phyloP scores from a whole-genome alignment of 2,797 vertebrate species.

The Hypotaenidia okinawae region DNA sequence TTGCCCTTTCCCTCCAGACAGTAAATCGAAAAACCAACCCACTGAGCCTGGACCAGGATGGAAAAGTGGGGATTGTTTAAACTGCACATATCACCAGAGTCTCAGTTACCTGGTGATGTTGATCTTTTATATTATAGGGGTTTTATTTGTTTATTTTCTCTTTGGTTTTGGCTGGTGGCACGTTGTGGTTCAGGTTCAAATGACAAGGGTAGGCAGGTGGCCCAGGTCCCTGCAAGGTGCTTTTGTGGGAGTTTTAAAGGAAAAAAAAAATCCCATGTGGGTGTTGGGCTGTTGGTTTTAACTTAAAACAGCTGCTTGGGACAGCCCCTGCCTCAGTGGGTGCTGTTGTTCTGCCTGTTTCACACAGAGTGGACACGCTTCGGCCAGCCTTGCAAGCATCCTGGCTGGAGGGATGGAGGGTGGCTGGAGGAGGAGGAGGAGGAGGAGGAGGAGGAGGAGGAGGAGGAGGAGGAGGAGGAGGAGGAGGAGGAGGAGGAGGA shows the following conservation, averaged over 20 bases:
- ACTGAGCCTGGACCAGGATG: fast-evolving
- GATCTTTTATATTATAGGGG: conserved; percentile 9
- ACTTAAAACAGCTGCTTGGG: neutral
- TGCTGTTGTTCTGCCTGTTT: neutral
- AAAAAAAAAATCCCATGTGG: too few relatives aligned
- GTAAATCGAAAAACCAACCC: fast-evolving
- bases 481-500: neutral
- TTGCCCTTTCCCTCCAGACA: neutral
- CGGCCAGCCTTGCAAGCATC: neutral
- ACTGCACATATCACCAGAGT: neutral
- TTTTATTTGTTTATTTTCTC: conserved; percentile 36
- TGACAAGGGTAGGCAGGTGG: neutral
- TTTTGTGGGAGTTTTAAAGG: neutral
- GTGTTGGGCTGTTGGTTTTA: neutral
- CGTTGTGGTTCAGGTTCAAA: conserved; percentile 3
- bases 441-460: too few relatives aligned
- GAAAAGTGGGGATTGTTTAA: neutral
- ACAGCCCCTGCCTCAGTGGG: neutral
- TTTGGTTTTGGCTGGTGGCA: neutral
- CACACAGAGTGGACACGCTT: fast-evolving
- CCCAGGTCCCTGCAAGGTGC: neutral
- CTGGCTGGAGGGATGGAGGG: neutral
- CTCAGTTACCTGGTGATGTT: neutral
- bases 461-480: too few relatives aligned
- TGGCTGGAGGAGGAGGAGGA: neutral